Evolutionary conservation across 2,888 invertebrate genomes (phyloP).

Genomic region (Margaritifera margaritifera): DNA sequence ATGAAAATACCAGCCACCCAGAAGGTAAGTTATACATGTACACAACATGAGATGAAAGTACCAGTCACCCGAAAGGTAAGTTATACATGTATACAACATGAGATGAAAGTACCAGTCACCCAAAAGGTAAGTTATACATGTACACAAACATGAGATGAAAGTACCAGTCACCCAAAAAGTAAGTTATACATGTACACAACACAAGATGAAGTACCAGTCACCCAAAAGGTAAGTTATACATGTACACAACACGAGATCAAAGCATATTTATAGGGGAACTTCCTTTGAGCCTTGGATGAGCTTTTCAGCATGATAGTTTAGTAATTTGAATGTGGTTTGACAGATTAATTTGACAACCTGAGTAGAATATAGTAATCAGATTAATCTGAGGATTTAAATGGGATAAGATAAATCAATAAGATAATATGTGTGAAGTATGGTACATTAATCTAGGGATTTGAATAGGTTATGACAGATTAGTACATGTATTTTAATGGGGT

Average conservation of each 20-base stretch:
- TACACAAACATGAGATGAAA: neutral
- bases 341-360: too few species aligned
- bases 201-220: conserved; percentile 15
- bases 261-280: too few species aligned
- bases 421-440: too few species aligned
- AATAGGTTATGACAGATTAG: too few species aligned
- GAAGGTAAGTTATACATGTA: conserved; percentile 39
- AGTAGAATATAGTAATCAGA: too few species aligned
- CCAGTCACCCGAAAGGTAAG: conserved; percentile 51
- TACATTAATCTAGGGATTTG: too few species aligned
- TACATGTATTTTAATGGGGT: too few species aligned
- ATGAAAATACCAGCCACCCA: conserved; percentile 32
- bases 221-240: conserved; percentile 47
- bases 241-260: neutral
- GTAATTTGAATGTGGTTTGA: too few species aligned
- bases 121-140: conserved; percentile 43
- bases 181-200: conserved; percentile 4
- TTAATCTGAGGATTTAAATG: too few species aligned
- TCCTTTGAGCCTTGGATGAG: too few species aligned
- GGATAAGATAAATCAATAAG: too few species aligned
- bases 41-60: neutral
- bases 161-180: conserved; percentile 52
- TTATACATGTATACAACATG: neutral
- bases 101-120: conserved; percentile 26
- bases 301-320: too few species aligned